Percentiles rank a stretch among this genome's conserved stretches.
Evolutionary conservation across 2,797 vertebrate genomes (phyloP).

Genomic region (Poecilia gillii): DNA sequence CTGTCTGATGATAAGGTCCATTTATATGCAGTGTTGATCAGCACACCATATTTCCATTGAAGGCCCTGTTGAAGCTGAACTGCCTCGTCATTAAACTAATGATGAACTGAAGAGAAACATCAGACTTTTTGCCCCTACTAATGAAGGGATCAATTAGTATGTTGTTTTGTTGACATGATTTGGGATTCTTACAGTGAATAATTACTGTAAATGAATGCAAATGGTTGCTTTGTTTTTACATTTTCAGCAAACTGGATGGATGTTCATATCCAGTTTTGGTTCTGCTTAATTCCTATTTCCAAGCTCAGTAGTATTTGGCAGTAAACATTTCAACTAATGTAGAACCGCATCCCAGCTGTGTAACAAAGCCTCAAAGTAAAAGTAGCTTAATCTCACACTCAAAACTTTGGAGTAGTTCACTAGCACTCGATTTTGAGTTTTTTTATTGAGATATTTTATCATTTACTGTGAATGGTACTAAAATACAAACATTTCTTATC

Average conservation of each 20-base stretch:
- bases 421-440: not conserved
- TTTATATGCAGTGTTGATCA: not conserved
- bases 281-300: not conserved
- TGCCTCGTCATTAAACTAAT: constrained; percentile 9
- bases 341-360: not conserved
- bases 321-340: not conserved
- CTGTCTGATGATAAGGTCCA: constrained; percentile 7
- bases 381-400: not conserved
- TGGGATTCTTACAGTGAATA: not conserved
- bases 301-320: not conserved
- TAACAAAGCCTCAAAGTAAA: not conserved
- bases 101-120: not conserved
- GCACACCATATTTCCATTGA: not conserved
- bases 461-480: not conserved
- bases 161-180: not conserved
- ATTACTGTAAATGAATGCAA: not conserved
- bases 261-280: not conserved
- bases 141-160: not conserved
- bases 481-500: not conserved
- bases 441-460: not conserved
- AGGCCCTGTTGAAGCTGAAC: constrained; percentile 7
- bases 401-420: not conserved
- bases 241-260: not conserved
- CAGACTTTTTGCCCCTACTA: not conserved
- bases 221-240: not conserved